phyloP scores from a whole-genome alignment of 2,113 vertebrate species.

The Perognathus longimembris region DNA sequence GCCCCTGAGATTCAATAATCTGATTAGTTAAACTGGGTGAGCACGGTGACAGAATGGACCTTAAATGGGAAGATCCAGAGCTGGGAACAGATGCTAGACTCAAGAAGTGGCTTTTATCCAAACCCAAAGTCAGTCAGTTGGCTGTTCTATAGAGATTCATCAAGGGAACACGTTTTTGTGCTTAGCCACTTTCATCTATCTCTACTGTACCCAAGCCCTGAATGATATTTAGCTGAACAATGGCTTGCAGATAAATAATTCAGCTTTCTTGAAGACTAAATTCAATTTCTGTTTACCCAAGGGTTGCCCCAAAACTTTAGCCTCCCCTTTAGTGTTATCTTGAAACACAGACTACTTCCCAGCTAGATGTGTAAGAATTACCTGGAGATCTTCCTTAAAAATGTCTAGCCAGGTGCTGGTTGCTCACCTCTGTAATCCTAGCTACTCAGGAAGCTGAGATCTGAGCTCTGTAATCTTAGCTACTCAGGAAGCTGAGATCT shows the following conservation, averaged over 20 bases:
- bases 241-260: background rate
- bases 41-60: conserved; percentile 53
- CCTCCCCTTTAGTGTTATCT: background rate
- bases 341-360: conserved; percentile 7
- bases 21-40: conserved; percentile 80
- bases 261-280: conserved; percentile 26
- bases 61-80: conserved; percentile 58
- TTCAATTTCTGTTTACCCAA: background rate
- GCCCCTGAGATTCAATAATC: conserved; percentile 75
- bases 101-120: conserved; percentile 70
- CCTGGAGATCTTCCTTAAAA: background rate
- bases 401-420: background rate
- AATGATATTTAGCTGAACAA: background rate
- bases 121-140: conserved; percentile 61
- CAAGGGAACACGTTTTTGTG: conserved; percentile 50
- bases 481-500: too few species aligned
- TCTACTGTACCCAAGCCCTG: background rate
- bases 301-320: background rate
- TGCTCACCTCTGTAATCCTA: too few species aligned
- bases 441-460: too few species aligned
- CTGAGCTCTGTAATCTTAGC: too few species aligned
- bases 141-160: conserved; percentile 52
- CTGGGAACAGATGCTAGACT: conserved; percentile 73
- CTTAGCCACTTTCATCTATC: conserved; percentile 60
- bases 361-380: background rate